Conservation (phyloP, 2,113 vertebrate genomes). For the Chiloscyllium plagiosum region DNA sequence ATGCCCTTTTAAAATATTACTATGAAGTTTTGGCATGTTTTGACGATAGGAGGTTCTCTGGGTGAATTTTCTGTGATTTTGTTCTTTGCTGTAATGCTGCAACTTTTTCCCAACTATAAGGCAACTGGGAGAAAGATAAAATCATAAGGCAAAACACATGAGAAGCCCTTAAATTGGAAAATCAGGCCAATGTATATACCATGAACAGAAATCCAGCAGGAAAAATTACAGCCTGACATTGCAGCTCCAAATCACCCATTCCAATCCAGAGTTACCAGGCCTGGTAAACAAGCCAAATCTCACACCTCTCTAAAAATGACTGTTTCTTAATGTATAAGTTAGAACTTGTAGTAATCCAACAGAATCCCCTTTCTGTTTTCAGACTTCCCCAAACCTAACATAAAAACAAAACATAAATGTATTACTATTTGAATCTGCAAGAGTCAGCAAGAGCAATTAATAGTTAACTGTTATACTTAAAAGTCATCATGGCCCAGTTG, state of each 20-base stretch:
- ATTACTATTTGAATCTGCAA: neutral
- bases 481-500: neutral
- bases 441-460: conserved; percentile 1
- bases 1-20: neutral
- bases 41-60: neutral
- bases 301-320: neutral
- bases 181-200: neutral
- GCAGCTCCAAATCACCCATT: neutral
- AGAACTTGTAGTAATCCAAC: neutral
- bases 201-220: neutral
- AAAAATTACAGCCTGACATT: neutral
- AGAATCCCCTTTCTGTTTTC: neutral
- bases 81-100: neutral
- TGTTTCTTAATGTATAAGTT: neutral
- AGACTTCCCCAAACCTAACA: neutral
- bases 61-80: neutral
- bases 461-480: neutral
- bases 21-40: neutral
- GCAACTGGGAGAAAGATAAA: neutral
- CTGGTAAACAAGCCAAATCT: neutral
- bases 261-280: neutral
- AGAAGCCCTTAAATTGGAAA: neutral
- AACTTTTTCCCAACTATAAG: neutral
- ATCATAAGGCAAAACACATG: neutral
- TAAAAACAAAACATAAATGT: neutral